Percentiles rank a stretch among this genome's conserved stretches.
These are phyloP conservation scores for Furcula furcula DNA, from an alignment of 2,888 invertebrate species.

Conservation along the genomic window DNA sequence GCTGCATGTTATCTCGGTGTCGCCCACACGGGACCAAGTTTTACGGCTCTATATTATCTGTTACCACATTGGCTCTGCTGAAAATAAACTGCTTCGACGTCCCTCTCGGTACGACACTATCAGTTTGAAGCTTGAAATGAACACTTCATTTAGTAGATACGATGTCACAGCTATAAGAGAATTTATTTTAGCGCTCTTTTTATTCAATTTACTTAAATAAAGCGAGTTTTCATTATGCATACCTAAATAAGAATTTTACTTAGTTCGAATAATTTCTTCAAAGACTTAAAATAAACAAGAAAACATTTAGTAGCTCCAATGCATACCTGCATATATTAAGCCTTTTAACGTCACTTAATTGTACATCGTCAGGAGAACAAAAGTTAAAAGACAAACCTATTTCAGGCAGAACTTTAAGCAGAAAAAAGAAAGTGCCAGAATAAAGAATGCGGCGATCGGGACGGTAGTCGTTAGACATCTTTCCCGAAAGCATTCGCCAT, in stretches of 20 bases:
- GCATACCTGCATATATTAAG: too few relatives aligned
- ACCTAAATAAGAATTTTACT: too few relatives aligned
- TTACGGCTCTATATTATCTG: conserved; percentile 68
- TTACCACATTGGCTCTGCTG: conserved; percentile 59
- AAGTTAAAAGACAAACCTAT: conserved; percentile 10
- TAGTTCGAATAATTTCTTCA: too few relatives aligned
- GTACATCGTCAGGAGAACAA: conserved; percentile 1
- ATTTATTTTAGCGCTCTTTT: too few relatives aligned
- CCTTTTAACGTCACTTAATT: neutral
- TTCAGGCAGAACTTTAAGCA: conserved; percentile 10
- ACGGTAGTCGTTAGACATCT: conserved; percentile 51
- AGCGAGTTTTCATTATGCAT: too few relatives aligned
- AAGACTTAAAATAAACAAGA: too few relatives aligned
- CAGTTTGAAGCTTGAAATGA: conserved; percentile 40
- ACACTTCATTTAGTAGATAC: conserved; percentile 19
- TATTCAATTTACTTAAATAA: too few relatives aligned
- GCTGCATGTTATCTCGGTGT: conserved; percentile 55
- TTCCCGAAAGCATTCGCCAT: conserved; percentile 73
- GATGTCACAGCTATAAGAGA: neutral
- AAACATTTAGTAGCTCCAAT: too few relatives aligned
- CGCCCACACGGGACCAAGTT: conserved; percentile 65
- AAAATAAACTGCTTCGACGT: conserved; percentile 62
- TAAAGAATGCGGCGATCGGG: conserved; percentile 39
- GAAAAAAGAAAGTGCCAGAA: conserved; percentile 40
- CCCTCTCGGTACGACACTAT: conserved; percentile 39